These are phyloP conservation scores for Archegozetes longisetosus DNA, from an alignment of 1,140 invertebrate species.

Conservation along the genomic window DNA sequence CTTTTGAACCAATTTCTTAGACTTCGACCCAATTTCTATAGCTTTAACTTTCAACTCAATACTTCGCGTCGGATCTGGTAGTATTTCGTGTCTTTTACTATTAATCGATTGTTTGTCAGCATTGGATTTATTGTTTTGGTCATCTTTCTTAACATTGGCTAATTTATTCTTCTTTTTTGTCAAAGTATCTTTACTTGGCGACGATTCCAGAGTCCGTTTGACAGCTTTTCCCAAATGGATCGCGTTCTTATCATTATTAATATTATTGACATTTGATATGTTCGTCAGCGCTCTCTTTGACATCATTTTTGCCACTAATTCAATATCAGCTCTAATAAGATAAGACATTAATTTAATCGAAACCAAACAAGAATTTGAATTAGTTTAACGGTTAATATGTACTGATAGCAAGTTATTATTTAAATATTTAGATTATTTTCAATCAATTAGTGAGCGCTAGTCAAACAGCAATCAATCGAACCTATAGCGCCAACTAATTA, in stretches of 20 bases:
- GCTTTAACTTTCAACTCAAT: conserved; percentile 8
- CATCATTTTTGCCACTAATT: not conserved
- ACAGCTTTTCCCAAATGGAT: not conserved
- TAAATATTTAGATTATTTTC: too few species aligned
- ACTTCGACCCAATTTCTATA: conserved; percentile 6
- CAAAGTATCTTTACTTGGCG: not conserved
- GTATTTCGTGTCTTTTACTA: too few species aligned
- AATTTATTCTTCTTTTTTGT: not conserved
- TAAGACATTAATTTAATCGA: too few species aligned
- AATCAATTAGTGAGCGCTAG: too few species aligned
- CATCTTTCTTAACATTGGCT: not conserved
- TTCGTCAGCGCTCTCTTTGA: not conserved
- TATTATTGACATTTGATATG: not conserved
- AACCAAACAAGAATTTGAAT: too few species aligned
- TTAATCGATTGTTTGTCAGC: too few species aligned
- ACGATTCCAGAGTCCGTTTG: not conserved
- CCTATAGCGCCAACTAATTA: too few species aligned
- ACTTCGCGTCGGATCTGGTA: conserved; percentile 31
- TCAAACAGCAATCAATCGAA: too few species aligned
- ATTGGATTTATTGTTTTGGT: not conserved
- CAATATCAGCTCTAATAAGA: too few species aligned
- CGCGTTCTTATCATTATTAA: not conserved
- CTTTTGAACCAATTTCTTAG: not conserved
- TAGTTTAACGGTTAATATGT: too few species aligned
- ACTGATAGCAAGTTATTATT: too few species aligned